Base-by-base conservation (phyloP, 2,888 invertebrate genomes). In the Aphrophora alni region DNA sequence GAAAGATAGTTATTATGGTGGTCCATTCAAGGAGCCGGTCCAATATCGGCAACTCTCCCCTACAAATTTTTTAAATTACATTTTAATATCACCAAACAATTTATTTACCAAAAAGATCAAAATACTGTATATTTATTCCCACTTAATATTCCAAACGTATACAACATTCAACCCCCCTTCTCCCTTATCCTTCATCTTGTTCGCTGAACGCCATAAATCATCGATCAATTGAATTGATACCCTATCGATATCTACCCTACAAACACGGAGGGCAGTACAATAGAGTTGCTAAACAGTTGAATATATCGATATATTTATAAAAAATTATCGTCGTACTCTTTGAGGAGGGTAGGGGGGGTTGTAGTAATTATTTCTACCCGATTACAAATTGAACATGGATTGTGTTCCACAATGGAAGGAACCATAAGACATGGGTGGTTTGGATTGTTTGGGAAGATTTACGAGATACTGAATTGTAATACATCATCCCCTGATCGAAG, bases 341-440 rank as follows among this genome's bases (percentile, higher is more conserved):
- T 21, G 59, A 8, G 33, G 33, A 8, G 3, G 33, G 33, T 5
- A 33, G 33, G 33, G 8, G 33, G 21, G 59, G 59, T n/a, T n/a
- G n/a, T n/a, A n/a, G 59, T 21, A 59, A 59, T 59, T 59, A 59
- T 59, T 21, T 59, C 59, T 21, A 59, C 26, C 33, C 77, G 77
- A 69, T 77, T 77, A 77, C 77, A 77, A 77, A 77, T 77, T 77
- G 77, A 71, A 44, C 44, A 71, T 21, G 71, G 38, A 71, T 71
- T 38, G 77, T 71, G 71, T 38, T 26, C 38, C 44, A 77, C 71
- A 77, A 77, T 77, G 44, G 71, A 10, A 38, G 27, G 77, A 21
- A 28, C 38, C 77, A 38, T 21, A 59, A 59, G 59, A 59, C 59
- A 59, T 21, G 59, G 59, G 59, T 59, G 59, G n/a, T 12, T 10